These are phyloP conservation scores for Leptinotarsa rubiginosa DNA, from an alignment of 2,888 invertebrate genomes.

Conservation along the genomic window DNA sequence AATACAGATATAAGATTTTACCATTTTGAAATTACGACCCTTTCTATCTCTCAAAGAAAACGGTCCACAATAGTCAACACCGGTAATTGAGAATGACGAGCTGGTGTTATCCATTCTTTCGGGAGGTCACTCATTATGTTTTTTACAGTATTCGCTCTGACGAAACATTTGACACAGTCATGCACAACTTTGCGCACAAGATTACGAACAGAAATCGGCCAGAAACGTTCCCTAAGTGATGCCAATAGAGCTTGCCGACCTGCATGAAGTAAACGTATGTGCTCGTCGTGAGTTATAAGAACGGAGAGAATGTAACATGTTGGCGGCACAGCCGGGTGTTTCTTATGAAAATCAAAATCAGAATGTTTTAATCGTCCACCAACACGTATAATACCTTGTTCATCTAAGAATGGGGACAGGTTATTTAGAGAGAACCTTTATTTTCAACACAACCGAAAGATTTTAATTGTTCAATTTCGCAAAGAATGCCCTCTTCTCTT, in stretches of 20 bases:
- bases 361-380: background rate
- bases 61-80: no score
- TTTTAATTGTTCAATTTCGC: no score
- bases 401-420: slow-evolving; percentile 9
- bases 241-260: slow-evolving; percentile 27
- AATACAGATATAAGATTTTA: no score
- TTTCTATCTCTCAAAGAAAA: no score
- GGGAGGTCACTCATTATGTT: background rate
- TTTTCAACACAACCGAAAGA: no score
- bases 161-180: slow-evolving; percentile 11
- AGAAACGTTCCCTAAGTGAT: slow-evolving; percentile 13
- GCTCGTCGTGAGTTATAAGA: slow-evolving; percentile 20
- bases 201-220: background rate
- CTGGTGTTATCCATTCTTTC: background rate
- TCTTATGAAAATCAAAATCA: slow-evolving; percentile 23
- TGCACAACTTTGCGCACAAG: background rate
- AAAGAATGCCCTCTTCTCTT: no score
- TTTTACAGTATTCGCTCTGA: slow-evolving; percentile 2
- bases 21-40: no score
- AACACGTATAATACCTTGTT: background rate
- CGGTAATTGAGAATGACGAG: no score
- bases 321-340: slow-evolving; percentile 31
- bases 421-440: no score
- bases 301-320: slow-evolving; percentile 28
- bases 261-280: slow-evolving; percentile 29